phyloP scores from a whole-genome alignment of 1,140 invertebrate genomes.

The Samia ricini region DNA sequence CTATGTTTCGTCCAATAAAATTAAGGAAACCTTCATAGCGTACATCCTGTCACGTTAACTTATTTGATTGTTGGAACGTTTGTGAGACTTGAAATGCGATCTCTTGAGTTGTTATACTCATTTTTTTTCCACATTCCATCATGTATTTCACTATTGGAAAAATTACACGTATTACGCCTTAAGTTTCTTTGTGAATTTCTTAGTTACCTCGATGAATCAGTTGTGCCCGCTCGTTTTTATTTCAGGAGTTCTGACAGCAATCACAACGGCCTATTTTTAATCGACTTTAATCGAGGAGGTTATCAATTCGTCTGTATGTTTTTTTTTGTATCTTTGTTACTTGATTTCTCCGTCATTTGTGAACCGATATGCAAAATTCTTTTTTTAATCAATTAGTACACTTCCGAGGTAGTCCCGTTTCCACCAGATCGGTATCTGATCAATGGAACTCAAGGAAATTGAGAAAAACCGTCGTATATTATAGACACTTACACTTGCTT shows the following conservation, averaged over 20 bases:
- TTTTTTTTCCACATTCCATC: not conserved
- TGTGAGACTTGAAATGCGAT: not conserved
- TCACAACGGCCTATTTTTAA: not conserved
- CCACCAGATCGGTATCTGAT: too few species aligned
- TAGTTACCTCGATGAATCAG: not conserved
- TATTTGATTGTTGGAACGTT: constrained; percentile 18
- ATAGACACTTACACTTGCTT: too few species aligned
- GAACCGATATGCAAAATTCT: too few species aligned
- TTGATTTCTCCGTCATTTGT: too few species aligned
- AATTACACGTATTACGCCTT: not conserved
- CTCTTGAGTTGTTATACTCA: not conserved
- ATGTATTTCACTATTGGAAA: not conserved
- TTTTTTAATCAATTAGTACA: too few species aligned
- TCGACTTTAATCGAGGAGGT: too few species aligned
- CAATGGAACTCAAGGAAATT: too few species aligned
- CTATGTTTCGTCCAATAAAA: constrained; percentile 54
- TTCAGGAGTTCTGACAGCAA: not conserved
- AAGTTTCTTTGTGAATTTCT: too few species aligned
- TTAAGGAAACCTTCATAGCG: constrained; percentile 28
- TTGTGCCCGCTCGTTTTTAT: not conserved
- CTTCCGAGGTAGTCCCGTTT: too few species aligned
- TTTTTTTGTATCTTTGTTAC: too few species aligned
- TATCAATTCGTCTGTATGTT: too few species aligned
- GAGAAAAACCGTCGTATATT: too few species aligned
- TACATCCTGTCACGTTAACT: constrained; percentile 18